Base-by-base conservation (phyloP, 2,888 invertebrate species). In the Brachycybe producta region DNA sequence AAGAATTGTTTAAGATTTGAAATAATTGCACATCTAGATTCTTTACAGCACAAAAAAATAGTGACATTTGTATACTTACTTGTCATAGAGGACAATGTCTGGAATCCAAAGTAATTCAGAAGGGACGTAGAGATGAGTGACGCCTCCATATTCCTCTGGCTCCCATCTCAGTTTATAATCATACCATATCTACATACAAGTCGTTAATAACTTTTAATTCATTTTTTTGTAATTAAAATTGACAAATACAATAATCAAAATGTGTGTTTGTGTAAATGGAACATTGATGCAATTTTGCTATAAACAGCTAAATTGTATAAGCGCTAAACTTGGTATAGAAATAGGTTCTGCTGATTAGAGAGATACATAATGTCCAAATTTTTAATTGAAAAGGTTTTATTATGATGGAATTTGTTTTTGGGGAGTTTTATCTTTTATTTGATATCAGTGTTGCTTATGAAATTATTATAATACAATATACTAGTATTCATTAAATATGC, bases 91-190 rank as follows among this genome's bases (percentile, higher is more conserved):
- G 59, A 94, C 91, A 67, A 94, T 91, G 69, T 94, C 94, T 55
- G 94, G 94, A 65, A 91, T 77, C 94, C 94, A 94, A 68, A 94
- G 88, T 71, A 91, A 86, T 75, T 92, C 90, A 51, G 92, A 90
- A 64, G 94, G 94, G 64, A 94, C 90, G 70, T 94, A 88, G 56
- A 94, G 75, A 48, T 86, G 91, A 87, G 60, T 59, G 1, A 71
- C 65, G 1, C 67, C 67, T 1, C 68, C 69, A 52, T 69, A 69
- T 44, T 67, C 66, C 11, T 85, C 85, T 15, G 94, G 92, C 70
- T 91, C 87, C 94, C 94, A 94, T 68, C 83, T 84, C 57, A 94
- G 73, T 71, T 91, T 90, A 72, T 86, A 85, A 71, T 94, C 94
- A 63, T 84, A 84, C 90, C 90, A 90, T 75, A 88, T 87, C 87